A percentile compares a stretch with the other conserved stretches of the same genome.
These are phyloP conservation scores for Peromyscus polionotus DNA, from an alignment of 2,113 vertebrate species.

Conservation along the genomic window DNA sequence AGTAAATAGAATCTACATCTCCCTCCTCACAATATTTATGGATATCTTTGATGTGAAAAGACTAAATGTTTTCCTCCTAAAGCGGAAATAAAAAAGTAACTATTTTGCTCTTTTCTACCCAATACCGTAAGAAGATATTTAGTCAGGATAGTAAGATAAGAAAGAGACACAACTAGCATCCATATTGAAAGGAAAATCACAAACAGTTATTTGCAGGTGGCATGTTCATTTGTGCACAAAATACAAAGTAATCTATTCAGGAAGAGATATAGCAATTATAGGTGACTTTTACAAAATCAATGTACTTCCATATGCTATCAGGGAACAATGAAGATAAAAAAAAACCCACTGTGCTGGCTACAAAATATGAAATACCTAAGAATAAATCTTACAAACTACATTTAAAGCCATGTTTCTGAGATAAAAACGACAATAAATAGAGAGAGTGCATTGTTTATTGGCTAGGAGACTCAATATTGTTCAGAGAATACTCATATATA, in stretches of 20 bases:
- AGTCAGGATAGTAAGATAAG: neutral
- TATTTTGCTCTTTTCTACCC: neutral
- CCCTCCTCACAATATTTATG: no score
- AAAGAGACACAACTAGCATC: neutral
- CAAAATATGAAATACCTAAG: neutral
- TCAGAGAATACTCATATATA: neutral
- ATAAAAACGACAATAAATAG: neutral
- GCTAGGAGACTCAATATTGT: neutral
- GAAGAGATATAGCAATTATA: neutral
- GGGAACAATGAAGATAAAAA: neutral
- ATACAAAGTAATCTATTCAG: neutral
- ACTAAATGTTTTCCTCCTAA: neutral
- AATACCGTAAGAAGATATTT: neutral
- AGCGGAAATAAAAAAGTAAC: neutral
- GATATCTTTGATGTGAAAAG: neutral
- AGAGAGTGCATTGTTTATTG: neutral
- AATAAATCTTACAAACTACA: neutral
- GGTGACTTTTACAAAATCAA: constrained; percentile 15
- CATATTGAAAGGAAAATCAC: neutral
- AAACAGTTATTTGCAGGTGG: neutral
- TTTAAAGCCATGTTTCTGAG: neutral
- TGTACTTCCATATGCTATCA: neutral
- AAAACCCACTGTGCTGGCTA: neutral
- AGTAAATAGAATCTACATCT: neutral
- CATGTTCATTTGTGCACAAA: constrained; percentile 1